Base-by-base conservation (phyloP, 2,113 vertebrate genomes). In the Falco punctatus region DNA sequence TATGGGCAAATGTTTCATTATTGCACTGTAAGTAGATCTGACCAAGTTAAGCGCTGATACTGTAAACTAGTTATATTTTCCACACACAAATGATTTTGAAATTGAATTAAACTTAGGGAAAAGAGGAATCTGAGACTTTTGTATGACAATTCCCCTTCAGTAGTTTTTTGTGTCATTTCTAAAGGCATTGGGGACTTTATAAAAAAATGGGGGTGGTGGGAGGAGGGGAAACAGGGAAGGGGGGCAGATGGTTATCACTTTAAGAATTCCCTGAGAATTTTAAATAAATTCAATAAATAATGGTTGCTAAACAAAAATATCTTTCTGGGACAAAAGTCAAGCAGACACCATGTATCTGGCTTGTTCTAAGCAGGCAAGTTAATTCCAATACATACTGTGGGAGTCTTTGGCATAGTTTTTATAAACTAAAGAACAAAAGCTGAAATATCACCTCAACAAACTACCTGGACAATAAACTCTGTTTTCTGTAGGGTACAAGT, bases 1-100 rank as follows among this genome's bases (percentile, higher is more conserved):
- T 32, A 59, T 33, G 33, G 49, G n/a, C 75, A 88, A 94, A 75
- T n/a, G 6, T 59, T 72, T 88, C 64, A 38, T 91, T 81, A 93
- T 14, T 23, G 15, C 48, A 64, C 18, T 75, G 32, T 70, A 66
- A 81, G 26, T 9, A 88, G 11, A 81, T 64, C 73, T 81, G 48
- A 74, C 70, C 40, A 92, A 62, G 11, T 70, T 91, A 86, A 69
- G 23, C 33, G 58, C 3, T 28, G 51, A 74, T 42, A 71, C 6
- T 55, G 20, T 55, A 38, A 89, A 79, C 17, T 46, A 46, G 26
- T 5, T 81, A 24, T 14, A 57, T 61, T 66, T 91, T 87, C 23
- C 17, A 66, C 13, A 88, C 11, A 74, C 4, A 82, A 86, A 73
- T 0, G 0, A 69, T 77, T 77, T 14, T 65, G 33, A 82, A 86